Conservation (phyloP, 2,888 invertebrate species). For the Epirrhoe alternata region DNA sequence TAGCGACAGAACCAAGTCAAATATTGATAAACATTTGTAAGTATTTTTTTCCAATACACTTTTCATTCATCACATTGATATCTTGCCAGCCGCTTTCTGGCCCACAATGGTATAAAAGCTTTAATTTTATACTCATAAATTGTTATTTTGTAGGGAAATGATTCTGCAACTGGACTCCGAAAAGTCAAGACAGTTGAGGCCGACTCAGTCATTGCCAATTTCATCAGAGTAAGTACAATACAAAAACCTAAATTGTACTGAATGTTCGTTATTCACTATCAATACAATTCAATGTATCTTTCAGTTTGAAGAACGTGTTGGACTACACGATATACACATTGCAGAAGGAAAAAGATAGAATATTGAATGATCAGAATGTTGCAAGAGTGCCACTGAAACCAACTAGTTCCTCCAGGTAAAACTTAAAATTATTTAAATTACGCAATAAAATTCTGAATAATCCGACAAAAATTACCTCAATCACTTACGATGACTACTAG, state of each 20-base stretch:
- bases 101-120: neutral
- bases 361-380: conserved; percentile 40
- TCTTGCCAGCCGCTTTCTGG: no score
- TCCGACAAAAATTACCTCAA: no score
- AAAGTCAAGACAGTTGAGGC: conserved; percentile 73
- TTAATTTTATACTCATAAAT: neutral
- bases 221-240: conserved; percentile 39
- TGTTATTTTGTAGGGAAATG: conserved; percentile 43
- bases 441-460: no score
- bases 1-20: conserved; percentile 64
- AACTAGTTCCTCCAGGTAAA: conserved; percentile 41
- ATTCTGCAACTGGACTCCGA: conserved; percentile 73
- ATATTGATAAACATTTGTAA: conserved; percentile 61
- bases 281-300: conserved; percentile 10
- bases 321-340: conserved; percentile 42
- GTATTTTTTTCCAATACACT: conserved; percentile 36
- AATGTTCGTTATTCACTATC: neutral
- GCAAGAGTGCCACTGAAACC: conserved; percentile 37
- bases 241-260: neutral
- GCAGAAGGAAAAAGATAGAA: conserved; percentile 40
- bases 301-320: conserved; percentile 41
- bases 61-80: neutral
- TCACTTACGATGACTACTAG: no score
- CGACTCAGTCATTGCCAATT: conserved; percentile 78
- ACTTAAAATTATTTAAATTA: neutral